phyloP scores from a whole-genome alignment of 2,797 vertebrate species.

The Catharus ustulatus region DNA sequence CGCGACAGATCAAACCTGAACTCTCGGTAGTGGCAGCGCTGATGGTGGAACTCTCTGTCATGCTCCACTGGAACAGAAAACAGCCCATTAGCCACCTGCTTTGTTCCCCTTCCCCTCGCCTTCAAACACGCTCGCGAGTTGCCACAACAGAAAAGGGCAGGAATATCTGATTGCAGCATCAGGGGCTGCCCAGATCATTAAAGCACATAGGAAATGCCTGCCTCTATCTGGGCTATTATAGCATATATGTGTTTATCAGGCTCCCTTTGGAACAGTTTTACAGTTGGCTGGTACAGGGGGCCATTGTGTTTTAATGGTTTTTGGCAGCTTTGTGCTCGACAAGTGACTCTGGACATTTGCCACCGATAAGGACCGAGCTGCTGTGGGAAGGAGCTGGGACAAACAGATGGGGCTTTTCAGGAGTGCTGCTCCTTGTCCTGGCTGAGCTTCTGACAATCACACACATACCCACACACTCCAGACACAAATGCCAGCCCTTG shows the following conservation, averaged over 20 bases:
- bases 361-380: neutral
- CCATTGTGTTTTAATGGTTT: constrained; percentile 39
- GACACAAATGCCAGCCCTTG: neutral
- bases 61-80: constrained; percentile 88
- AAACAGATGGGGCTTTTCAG: constrained; percentile 48
- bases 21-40: constrained; percentile 91
- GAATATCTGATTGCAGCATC: constrained; percentile 48
- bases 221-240: neutral
- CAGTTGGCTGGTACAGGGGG: constrained; percentile 10
- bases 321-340: constrained; percentile 37
- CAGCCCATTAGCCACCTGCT: constrained; percentile 51
- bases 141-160: constrained; percentile 39
- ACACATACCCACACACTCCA: neutral
- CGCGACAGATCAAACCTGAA: constrained; percentile 94
- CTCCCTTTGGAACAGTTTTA: constrained; percentile 17
- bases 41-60: constrained; percentile 92
- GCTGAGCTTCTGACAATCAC: neutral
- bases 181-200: neutral
- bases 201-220: neutral
- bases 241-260: constrained; percentile 26
- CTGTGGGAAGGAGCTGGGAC: constrained; percentile 27
- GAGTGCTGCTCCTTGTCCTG: constrained; percentile 3
- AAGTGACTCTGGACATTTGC: constrained; percentile 61
- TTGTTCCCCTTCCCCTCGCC: constrained; percentile 27
- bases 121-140: neutral